Conservation (phyloP, 1,140 invertebrate genomes). For the Thaumetopoea pityocampa region DNA sequence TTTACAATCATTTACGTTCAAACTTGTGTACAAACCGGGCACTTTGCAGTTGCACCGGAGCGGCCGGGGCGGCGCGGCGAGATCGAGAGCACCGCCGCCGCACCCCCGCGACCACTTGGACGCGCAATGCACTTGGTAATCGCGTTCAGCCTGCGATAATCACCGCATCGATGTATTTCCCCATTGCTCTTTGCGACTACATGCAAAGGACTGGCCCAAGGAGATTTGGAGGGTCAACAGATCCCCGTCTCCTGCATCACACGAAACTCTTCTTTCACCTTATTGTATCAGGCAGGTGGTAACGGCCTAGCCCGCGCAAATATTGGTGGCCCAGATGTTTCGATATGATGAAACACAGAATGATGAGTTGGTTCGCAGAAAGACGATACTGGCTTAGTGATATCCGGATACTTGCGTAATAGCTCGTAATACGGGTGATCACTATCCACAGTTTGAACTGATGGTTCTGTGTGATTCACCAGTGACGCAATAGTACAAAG, state of each 20-base stretch:
- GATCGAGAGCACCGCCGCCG: too few species aligned
- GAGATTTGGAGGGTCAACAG: not conserved
- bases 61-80: too few species aligned
- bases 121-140: too few species aligned
- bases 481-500: not conserved
- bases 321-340: not conserved
- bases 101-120: too few species aligned
- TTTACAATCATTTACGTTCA: too few species aligned
- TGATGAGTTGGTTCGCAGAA: not conserved
- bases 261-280: not conserved
- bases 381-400: not conserved
- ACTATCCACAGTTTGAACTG: not conserved
- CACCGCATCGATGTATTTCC: too few species aligned
- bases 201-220: constrained; percentile 1
- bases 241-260: not conserved
- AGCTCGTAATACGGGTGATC: not conserved
- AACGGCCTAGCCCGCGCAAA: not conserved
- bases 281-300: not conserved
- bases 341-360: not conserved
- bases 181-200: too few species aligned
- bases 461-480: too few species aligned
- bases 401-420: not conserved
- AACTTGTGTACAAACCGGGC: too few species aligned
- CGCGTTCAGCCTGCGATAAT: too few species aligned
- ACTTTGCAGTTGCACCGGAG: too few species aligned